A percentile compares a stretch with the other conserved stretches of the same genome.
These are phyloP conservation scores for Chironomus striatipennis DNA, from an alignment of 1,140 invertebrate species.

Conservation along the genomic window DNA sequence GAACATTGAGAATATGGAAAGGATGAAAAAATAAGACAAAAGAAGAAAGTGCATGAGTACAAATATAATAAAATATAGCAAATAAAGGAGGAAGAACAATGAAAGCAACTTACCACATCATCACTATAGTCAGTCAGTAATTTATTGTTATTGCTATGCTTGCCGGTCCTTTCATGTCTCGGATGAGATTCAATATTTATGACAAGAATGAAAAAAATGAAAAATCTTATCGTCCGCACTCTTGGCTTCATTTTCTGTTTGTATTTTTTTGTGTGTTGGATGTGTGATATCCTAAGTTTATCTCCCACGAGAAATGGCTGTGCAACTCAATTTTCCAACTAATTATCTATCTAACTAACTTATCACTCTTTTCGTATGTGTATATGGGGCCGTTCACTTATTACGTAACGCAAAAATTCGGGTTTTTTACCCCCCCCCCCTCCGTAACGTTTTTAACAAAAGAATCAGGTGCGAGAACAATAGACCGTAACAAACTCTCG, in stretches of 20 bases:
- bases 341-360: no score
- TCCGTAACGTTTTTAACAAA: no score
- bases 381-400: no score
- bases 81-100: not conserved
- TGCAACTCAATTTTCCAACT: conserved; percentile 8
- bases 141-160: conserved; percentile 19
- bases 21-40: no score
- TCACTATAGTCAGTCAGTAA: conserved; percentile 17
- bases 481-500: no score
- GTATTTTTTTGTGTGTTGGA: not conserved
- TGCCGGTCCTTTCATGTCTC: conserved; percentile 8
- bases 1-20: no score
- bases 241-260: not conserved
- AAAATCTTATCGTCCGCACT: not conserved
- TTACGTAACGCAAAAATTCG: no score
- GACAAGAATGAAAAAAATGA: not conserved
- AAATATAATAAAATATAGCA: no score
- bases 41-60: no score
- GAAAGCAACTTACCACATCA: conserved; percentile 17
- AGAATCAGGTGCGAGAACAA: no score
- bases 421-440: no score
- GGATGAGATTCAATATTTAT: conserved; percentile 18
- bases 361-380: no score
- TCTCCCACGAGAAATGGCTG: not conserved
- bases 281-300: not conserved